A percentile compares a stretch with the other conserved stretches of the same genome.
Conservation (phyloP, 2,113 vertebrate genomes). For the Callocephalon fimbriatum region DNA sequence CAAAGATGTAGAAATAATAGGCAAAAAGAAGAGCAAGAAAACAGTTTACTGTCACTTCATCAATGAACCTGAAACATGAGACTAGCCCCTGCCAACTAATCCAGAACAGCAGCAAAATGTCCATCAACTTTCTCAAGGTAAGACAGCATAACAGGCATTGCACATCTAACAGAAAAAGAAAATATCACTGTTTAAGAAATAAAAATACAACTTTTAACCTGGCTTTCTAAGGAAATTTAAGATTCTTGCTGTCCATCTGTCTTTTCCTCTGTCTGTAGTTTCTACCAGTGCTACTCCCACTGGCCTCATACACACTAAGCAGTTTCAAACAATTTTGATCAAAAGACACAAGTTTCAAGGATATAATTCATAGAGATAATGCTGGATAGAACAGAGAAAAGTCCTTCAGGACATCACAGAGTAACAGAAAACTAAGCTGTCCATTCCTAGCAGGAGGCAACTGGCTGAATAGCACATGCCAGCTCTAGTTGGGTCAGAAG, state of each 20-base stretch:
- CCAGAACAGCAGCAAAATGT: neutral
- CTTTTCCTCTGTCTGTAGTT: neutral
- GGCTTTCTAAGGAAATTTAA: neutral
- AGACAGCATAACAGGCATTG: neutral
- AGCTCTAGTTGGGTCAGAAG: neutral
- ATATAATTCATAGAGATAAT: neutral
- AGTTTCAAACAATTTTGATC: neutral
- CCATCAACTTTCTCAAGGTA: neutral
- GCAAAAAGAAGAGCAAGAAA: neutral
- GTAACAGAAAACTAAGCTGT: neutral
- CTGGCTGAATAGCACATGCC: accelerated
- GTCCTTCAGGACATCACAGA: neutral
- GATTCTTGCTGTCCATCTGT: neutral
- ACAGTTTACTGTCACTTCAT: neutral
- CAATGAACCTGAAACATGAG: neutral
- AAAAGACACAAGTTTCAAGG: neutral
- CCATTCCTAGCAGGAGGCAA: neutral
- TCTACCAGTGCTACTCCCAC: neutral
- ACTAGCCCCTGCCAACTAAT: neutral
- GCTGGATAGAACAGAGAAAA: neutral
- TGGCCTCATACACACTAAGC: accelerated
- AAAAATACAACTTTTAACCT: neutral
- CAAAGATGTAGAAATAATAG: neutral
- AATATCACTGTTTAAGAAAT: neutral
- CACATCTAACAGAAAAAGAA: neutral